phyloP scores from a whole-genome alignment of 1,140 invertebrate genomes.

The Drosophila nigromelanica region DNA sequence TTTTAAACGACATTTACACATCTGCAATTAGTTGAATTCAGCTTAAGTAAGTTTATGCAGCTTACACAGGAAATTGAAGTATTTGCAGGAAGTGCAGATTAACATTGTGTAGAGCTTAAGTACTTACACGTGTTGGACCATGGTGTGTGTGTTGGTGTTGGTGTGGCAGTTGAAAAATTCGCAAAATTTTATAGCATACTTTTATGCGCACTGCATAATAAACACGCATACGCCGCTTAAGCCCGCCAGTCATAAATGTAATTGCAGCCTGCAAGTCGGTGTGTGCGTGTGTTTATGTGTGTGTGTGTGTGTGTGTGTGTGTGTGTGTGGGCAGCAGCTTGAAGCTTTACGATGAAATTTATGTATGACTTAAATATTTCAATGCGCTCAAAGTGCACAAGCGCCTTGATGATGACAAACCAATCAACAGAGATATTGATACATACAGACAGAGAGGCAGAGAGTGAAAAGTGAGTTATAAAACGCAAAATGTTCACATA shows the following conservation, averaged over 20 bases:
- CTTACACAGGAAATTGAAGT: neutral
- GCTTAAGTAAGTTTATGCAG: neutral
- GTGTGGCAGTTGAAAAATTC: constrained; percentile 35
- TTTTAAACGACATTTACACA: too few relatives aligned
- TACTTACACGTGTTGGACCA: neutral
- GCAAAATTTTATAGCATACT: constrained; percentile 63
- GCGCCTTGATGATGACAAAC: constrained; percentile 20
- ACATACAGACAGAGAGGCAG: neutral
- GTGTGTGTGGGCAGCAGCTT: constrained; percentile 43
- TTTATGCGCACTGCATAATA: constrained; percentile 47
- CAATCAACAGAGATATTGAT: constrained; percentile 31
- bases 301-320: neutral
- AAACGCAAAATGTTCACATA: constrained; percentile 11
- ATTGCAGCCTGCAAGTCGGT: constrained; percentile 38
- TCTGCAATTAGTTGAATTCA: neutral
- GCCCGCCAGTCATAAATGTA: constrained; percentile 41
- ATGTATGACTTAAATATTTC: constrained; percentile 62
- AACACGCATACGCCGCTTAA: constrained; percentile 52
- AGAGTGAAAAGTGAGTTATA: neutral
- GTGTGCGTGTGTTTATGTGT: constrained; percentile 4
- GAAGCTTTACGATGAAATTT: constrained; percentile 59
- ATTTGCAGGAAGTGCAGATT: neutral
- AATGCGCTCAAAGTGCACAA: constrained; percentile 31
- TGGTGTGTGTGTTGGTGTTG: neutral
- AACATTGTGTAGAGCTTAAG: neutral